Base-by-base conservation (phyloP, 2,888 invertebrate species). In the Pyralis farinalis region DNA sequence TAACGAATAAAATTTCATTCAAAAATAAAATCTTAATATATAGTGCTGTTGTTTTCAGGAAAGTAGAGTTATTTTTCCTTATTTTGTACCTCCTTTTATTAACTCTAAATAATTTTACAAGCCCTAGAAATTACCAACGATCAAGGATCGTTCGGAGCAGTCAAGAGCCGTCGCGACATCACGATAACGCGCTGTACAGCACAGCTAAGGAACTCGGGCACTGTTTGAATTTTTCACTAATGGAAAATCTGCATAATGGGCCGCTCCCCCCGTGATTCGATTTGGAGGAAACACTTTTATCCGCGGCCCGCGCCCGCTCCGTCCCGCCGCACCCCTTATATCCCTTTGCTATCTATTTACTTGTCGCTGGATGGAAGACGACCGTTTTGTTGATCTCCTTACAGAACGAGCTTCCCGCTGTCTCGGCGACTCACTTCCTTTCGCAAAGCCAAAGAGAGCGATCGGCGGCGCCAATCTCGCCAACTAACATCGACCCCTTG, bases 241-340 rank as follows among this genome's bases (percentile, higher is more conserved):
- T 78, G 80, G 80, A 78, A 85, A 82, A 83, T 85, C 79, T 83
- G 70, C 83, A 85, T 83, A 85, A 85, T 81, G 79, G 82, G 63
- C 68, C 65, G 61, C 66, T 71, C 63, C 68, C 63, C 53, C 54
- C 56, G 58, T 77, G 77, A 84, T 84, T 85, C 78, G 82, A 85
- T 86, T 84, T 78, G 70, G 71, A 68, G 59, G 55, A 63, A 73
- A 70, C 70, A 72, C 71, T 72, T 25, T 75, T 75, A 69, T 55
- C 62, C 62, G 42, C 52, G 44, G 58, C 46, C 53, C 58, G 58
- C 54, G 54, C 57, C 51, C 54, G 53, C 61, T 59, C 61, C 55
- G 51, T 8, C 7, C 46, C 57, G 41, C 52, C 57, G 49, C 58
- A 52, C 66, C 61, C 67, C 4, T 82, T 82, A 83, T 80, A 79